Conservation (phyloP, 35 echinoderm and acorn worm genomes). For the Heliocidaris tuberculata region DNA sequence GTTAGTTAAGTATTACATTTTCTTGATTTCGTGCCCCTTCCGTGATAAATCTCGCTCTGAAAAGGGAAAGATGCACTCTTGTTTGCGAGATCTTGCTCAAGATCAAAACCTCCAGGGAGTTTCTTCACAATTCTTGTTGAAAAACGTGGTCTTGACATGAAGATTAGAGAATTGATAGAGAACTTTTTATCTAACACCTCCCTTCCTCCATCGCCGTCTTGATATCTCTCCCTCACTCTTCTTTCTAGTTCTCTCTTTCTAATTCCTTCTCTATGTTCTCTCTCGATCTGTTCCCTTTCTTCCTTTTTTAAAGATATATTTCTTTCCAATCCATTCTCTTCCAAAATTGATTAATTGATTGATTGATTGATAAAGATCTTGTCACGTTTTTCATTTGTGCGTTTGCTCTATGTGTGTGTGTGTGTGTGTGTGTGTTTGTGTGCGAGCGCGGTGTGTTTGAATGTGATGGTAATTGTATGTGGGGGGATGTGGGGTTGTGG, state of each 20-base stretch:
- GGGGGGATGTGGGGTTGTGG: too few species aligned
- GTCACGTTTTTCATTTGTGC: too few species aligned
- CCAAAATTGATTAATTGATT: too few species aligned
- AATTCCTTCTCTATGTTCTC: not conserved
- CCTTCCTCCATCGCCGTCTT: not conserved
- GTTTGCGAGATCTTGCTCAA: not conserved
- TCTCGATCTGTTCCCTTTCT: too few species aligned
- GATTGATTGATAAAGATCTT: too few species aligned
- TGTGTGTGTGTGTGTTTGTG: too few species aligned
- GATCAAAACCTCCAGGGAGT: not conserved
- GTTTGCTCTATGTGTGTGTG: too few species aligned
- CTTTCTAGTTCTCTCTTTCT: not conserved
- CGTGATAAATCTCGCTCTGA: not conserved
- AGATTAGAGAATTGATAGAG: not conserved
- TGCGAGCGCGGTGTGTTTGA: too few species aligned
- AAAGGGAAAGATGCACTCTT: not conserved
- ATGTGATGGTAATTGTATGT: too few species aligned
- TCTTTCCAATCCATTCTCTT: too few species aligned
- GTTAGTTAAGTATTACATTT: slow-evolving; percentile 48
- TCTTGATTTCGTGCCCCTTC: not conserved
- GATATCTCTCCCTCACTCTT: not conserved
- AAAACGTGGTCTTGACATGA: not conserved
- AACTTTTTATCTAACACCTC: too few species aligned
- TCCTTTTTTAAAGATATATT: too few species aligned
- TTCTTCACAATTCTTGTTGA: not conserved